Conservation (phyloP, 2,888 invertebrate genomes). For the Choristoneura rosaceana region DNA sequence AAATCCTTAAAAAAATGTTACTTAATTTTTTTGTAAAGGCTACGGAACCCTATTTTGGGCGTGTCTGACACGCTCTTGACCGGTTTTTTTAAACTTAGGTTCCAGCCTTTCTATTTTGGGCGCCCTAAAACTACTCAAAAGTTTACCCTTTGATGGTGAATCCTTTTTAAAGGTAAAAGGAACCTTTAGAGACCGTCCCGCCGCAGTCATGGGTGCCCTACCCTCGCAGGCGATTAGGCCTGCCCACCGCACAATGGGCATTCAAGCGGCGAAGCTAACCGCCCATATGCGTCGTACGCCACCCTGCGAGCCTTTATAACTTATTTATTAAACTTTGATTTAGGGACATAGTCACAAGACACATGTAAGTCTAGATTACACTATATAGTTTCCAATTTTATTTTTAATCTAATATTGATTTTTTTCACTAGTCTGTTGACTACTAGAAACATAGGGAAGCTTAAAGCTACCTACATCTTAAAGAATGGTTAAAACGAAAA, state of each 20-base stretch:
- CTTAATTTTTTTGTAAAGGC: too few species aligned
- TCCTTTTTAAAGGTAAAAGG: neutral
- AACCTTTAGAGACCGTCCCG: neutral
- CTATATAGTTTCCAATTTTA: too few species aligned
- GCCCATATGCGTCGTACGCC: neutral
- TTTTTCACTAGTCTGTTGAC: too few species aligned
- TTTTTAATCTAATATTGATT: too few species aligned
- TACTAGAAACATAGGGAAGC: too few species aligned
- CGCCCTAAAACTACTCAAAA: neutral
- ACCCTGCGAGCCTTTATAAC: slow-evolving; percentile 1
- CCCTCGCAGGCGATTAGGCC: slow-evolving; percentile 9
- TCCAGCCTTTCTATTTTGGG: neutral
- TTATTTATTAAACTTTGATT: neutral
- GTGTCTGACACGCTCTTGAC: too few species aligned
- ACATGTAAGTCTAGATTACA: too few species aligned
- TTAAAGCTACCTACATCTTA: too few species aligned
- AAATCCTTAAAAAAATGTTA: too few species aligned
- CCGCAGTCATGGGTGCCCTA: neutral
- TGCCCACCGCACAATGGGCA: slow-evolving; percentile 1
- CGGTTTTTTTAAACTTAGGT: neutral
- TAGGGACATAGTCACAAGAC: neutral
- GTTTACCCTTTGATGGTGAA: neutral
- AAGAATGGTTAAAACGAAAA: too few species aligned
- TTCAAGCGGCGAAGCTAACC: neutral
- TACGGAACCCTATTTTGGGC: too few species aligned